These are phyloP conservation scores for Thalassophryne amazonica DNA, from an alignment of 2,797 vertebrate genomes.

Conservation along the genomic window DNA sequence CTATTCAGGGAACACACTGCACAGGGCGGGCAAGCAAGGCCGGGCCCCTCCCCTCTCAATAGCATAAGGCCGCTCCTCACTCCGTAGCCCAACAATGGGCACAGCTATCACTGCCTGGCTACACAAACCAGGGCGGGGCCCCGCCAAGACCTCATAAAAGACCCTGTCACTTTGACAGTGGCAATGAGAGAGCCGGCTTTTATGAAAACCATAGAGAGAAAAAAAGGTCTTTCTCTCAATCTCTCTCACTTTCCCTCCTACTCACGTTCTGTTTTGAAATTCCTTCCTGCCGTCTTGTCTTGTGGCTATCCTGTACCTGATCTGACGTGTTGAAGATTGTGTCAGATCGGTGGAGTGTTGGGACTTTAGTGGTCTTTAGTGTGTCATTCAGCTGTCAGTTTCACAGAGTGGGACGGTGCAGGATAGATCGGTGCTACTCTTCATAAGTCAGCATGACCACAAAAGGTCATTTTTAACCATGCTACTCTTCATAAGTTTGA, in stretches of 20 bases:
- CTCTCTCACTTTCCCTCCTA: slow-evolving; percentile 57
- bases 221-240: slow-evolving; percentile 50
- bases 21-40: slow-evolving; percentile 47
- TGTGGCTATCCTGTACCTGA: slow-evolving; percentile 35
- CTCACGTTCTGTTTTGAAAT: slow-evolving; percentile 34
- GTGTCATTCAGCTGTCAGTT: neutral
- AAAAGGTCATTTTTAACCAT: too few species aligned
- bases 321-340: slow-evolving; percentile 56
- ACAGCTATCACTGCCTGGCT: slow-evolving; percentile 74
- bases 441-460: neutral
- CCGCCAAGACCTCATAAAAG: slow-evolving; percentile 70
- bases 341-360: slow-evolving; percentile 1
- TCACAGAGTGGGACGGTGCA: neutral
- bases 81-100: slow-evolving; percentile 70
- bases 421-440: neutral
- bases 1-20: slow-evolving; percentile 72
- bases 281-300: slow-evolving; percentile 38
- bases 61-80: slow-evolving; percentile 64
- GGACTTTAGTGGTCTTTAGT: slow-evolving; percentile 3
- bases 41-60: slow-evolving; percentile 70
- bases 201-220: slow-evolving; percentile 58
- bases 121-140: slow-evolving; percentile 77
- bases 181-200: slow-evolving; percentile 68
- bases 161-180: slow-evolving; percentile 74
- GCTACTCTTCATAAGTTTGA: too few species aligned